Percentiles rank a stretch among this genome's conserved stretches.
Conservation (phyloP, 2,888 invertebrate species). For the Idaea straminata region DNA sequence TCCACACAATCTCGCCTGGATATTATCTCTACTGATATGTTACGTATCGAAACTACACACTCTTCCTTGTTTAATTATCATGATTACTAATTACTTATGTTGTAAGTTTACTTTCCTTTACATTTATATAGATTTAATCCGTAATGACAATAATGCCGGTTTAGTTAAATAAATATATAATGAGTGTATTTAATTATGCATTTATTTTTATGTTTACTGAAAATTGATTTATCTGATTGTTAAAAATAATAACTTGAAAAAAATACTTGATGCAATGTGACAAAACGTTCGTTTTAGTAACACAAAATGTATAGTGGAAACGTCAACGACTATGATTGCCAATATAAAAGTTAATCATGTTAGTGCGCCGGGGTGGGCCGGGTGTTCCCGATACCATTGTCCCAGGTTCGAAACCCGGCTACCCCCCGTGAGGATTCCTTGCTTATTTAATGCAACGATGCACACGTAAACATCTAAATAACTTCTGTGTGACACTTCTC, state of each 20-base stretch:
- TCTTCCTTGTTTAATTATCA: not conserved
- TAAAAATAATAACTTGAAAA: not conserved
- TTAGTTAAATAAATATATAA: too few relatives aligned
- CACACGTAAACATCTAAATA: constrained; percentile 80
- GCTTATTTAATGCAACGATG: constrained; percentile 80
- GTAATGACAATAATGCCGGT: too few relatives aligned
- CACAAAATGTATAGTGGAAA: constrained; percentile 37
- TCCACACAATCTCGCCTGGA: constrained; percentile 20
- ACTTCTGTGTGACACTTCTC: constrained; percentile 77
- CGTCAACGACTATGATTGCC: constrained; percentile 52
- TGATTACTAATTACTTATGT: not conserved
- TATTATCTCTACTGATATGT: constrained; percentile 1
- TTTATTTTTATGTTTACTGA: too few relatives aligned
- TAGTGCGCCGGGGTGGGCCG: constrained; percentile 63
- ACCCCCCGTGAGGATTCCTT: constrained; percentile 72
- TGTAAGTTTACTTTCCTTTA: not conserved
- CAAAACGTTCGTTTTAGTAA: not conserved
- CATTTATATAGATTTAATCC: too few relatives aligned
- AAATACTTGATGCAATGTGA: not conserved
- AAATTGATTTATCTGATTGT: not conserved
- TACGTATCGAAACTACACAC: constrained; percentile 3
- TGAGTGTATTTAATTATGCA: too few relatives aligned
- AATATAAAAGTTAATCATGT: constrained; percentile 73
- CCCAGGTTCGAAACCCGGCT: constrained; percentile 56
- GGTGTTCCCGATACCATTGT: constrained; percentile 67